Conservation (phyloP, 2,888 invertebrate genomes). For the Tipula helvola region DNA sequence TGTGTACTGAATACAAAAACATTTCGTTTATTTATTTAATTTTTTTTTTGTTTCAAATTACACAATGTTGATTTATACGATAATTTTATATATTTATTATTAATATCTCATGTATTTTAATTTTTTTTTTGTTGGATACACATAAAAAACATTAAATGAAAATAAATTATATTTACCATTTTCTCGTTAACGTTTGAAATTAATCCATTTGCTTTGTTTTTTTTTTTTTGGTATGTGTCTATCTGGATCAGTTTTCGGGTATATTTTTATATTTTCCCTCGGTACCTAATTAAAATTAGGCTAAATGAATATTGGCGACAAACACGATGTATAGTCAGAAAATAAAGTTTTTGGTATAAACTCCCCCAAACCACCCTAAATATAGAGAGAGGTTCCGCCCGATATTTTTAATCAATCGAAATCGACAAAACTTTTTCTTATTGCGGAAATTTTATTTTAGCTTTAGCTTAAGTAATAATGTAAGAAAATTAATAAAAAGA, state of each 20-base stretch:
- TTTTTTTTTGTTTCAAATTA: neutral
- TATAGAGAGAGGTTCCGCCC: neutral
- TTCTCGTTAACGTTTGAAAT: neutral
- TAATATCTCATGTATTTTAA: neutral
- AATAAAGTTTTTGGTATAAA: neutral
- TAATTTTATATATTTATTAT: neutral
- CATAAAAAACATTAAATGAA: neutral
- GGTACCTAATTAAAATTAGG: neutral
- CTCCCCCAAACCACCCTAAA: neutral
- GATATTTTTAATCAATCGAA: neutral
- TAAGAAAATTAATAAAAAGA: neutral
- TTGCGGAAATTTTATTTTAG: neutral
- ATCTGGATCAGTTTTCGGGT: neutral
- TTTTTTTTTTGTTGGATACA: neutral
- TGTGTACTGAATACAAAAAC: neutral
- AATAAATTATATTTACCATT: neutral
- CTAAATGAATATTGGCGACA: neutral
- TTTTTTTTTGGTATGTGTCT: neutral
- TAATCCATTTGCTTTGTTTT: neutral
- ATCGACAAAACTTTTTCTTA: neutral
- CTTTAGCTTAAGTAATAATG: neutral
- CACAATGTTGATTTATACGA: neutral
- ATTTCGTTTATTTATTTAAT: neutral
- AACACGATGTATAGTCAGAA: neutral
- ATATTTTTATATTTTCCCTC: neutral